Evolutionary conservation across 2,888 invertebrate species (phyloP).

Genomic region (Chironomus riparius): DNA sequence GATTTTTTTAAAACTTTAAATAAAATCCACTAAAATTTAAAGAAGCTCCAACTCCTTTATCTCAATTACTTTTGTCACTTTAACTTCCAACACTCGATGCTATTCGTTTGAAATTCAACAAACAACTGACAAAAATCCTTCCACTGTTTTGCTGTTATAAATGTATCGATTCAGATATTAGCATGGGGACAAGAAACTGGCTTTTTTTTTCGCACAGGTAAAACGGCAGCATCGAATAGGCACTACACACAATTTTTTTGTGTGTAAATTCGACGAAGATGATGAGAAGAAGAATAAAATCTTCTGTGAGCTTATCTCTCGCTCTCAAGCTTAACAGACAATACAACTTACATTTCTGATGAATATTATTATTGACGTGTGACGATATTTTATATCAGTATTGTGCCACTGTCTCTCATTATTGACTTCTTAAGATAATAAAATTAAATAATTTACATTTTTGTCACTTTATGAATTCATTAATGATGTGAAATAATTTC

Average conservation of each 20-base stretch:
- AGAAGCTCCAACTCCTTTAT: neutral
- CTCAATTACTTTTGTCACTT: neutral
- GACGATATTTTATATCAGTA: too few species aligned
- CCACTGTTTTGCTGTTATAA: conserved; percentile 13
- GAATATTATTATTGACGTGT: too few species aligned
- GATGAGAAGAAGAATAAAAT: neutral
- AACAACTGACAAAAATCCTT: conserved; percentile 22
- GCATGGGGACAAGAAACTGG: neutral
- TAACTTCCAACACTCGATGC: neutral
- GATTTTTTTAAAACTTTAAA: neutral
- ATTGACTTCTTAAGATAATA: too few species aligned
- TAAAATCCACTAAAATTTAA: neutral
- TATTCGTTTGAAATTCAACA: conserved; percentile 5
- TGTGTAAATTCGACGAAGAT: neutral
- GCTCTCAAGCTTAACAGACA: too few species aligned
- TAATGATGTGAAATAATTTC: too few species aligned
- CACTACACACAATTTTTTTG: too few species aligned
- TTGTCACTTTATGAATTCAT: too few species aligned
- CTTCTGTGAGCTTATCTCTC: too few species aligned
- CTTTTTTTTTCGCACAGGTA: neutral
- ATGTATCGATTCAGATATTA: conserved; percentile 3
- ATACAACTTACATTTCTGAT: too few species aligned
- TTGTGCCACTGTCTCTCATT: too few species aligned
- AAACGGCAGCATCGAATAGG: neutral
- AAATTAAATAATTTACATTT: too few species aligned